Evolutionary conservation across 2,888 invertebrate genomes (phyloP), one percentile per base, ranked within the genome.

Genomic region (Anodontia alba): DNA sequence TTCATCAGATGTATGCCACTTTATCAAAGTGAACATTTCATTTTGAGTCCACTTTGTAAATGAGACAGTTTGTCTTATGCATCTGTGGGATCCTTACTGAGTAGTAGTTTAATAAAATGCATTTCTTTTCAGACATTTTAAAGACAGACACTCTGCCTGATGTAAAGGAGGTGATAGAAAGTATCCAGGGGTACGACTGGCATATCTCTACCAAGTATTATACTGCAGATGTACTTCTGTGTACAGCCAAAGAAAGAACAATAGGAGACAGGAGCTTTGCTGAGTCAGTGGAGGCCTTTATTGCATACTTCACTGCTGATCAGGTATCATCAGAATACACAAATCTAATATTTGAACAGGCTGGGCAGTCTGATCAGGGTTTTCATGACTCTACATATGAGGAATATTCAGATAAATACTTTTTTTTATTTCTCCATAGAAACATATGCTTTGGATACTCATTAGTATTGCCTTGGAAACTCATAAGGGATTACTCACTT

Each of bases 161-260:
- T 29, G 85, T 84, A 36, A 62, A 76, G 20, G 57, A 68, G 8
- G 36, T 90, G 1, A 77, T 89, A 49, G 90, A 91, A 70, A 73
- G 86, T 49, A 84, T 92, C 33, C 54, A 78, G 5, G 83, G 87
- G 12, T 93, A 91, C 81, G 88, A 90, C 42, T 94, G 94, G 94
- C 95, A 95, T 81, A 96, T 97, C 80, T 96, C 96, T 85, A 97
- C 96, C 51, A 97, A 97, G 93, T 97, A 97, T 94, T 97, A 97
- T 91, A 95, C 95, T 66, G 96, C 96, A 17, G 95, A 96, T 91
- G 95, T 96, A 43, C 94, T 95, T 84, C 89, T 97, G 29, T 96
- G 96, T 89, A 94, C 95, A 0, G 94, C 96, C 71, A 93, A 95
- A 89, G 91, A 94, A 88, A 94, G 95, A 82, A 95, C 95, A 42